A percentile compares a stretch with the other conserved stretches of the same genome.
These are phyloP conservation scores for Brachyopa scutellaris DNA, from an alignment of 2,888 invertebrate genomes.

Conservation along the genomic window DNA sequence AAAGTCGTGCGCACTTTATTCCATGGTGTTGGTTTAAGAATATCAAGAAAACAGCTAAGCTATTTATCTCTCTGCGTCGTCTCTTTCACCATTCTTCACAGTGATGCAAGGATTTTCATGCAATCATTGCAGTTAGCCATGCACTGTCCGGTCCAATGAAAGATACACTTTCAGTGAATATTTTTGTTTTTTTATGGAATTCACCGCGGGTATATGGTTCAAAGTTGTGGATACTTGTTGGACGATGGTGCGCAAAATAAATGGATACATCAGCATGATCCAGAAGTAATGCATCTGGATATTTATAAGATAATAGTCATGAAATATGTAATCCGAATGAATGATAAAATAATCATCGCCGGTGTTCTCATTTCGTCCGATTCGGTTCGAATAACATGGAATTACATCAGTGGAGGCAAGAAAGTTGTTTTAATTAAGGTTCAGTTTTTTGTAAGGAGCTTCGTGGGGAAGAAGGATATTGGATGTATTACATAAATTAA, in stretches of 20 bases:
- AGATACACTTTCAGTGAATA: constrained; percentile 48
- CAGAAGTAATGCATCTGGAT: constrained; percentile 44
- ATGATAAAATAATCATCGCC: constrained; percentile 60
- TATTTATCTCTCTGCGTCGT: constrained; percentile 69
- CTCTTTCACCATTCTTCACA: constrained; percentile 53
- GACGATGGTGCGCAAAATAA: background rate
- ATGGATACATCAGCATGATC: constrained; percentile 40
- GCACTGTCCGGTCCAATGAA: constrained; percentile 15
- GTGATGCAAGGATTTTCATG: constrained; percentile 53
- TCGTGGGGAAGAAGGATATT: too few species aligned
- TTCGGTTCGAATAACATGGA: background rate
- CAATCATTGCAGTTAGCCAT: constrained; percentile 19
- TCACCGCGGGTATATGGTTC: constrained; percentile 38
- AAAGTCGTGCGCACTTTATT: constrained; percentile 82
- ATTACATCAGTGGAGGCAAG: too few species aligned
- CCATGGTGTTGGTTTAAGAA: constrained; percentile 72
- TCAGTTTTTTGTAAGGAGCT: too few species aligned
- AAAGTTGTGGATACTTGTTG: background rate
- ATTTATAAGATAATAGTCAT: constrained; percentile 58
- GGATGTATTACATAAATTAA: too few species aligned
- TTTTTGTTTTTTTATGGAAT: constrained; percentile 61
- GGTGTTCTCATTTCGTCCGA: constrained; percentile 49
- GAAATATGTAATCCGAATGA: constrained; percentile 48
- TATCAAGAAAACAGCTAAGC: constrained; percentile 53
- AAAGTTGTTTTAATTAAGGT: too few species aligned